Evolutionary conservation across 2,797 vertebrate species (phyloP), one percentile per base, ranked within the genome.

Genomic region (Petrocephalus schoutedeni): DNA sequence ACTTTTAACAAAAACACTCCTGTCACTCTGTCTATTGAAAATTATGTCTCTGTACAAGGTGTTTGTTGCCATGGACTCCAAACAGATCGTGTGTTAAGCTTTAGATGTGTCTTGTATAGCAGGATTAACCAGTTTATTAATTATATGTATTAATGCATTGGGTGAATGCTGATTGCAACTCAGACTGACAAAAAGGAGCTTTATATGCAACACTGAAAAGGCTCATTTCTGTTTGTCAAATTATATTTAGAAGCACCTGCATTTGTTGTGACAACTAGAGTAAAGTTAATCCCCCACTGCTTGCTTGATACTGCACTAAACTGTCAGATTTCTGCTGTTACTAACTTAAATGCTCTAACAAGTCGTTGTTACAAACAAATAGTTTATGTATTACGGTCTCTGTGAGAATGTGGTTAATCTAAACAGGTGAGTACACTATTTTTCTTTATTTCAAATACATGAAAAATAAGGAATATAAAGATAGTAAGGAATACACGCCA

Each of bases 61-160:
- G 3, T 80, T 49, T 49, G 74, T 80, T 80, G 74, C 74, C 74
- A 80, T 80, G 41, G 74, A 80, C 19, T 80, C 74, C 74, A 80
- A 80, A 80, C 41, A 80, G 41, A 80, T 49, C 45, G 19, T 80
- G 36, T 80, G 19, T 80, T 80, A 21, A 49, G 19, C 32, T 1
- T 36, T 54, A 32, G 16, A 85, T 56, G 12, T 84, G 23, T 84
- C 82, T 84, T 57, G 83, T 85, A 57, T n/a, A 57, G 23, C n/a
- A 32, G 19, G 83, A 53, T 85, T 56, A 28, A 57, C 54, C 83
- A 28, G 83, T 85, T 16, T 85, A 56, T 14, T 85, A 85, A 54
- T 85, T 85, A 56, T 85, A 36, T 2, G 12, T 23, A 32, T 51
- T 36, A 57, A 56, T 57, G 83, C 21, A 85, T 12, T 85, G 51